Evolutionary conservation across 2,797 vertebrate genomes (phyloP), one percentile per base, ranked within the genome.

Genomic region (Orestias chungarensis): DNA sequence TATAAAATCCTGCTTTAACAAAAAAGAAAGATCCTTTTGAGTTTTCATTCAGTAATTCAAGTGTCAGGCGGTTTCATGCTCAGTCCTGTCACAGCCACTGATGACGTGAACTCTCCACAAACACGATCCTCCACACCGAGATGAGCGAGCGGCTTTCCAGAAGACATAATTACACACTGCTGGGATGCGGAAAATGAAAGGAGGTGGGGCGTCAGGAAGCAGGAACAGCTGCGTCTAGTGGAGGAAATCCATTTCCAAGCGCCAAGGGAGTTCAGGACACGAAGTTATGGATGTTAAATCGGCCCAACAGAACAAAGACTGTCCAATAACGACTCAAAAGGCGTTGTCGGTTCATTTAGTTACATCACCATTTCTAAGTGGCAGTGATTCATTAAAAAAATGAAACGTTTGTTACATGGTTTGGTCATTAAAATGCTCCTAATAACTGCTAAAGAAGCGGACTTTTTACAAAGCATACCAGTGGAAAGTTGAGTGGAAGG

Each of bases 221-320:
- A 85, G 80, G 83, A 85, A 79, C 86, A 89, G 87, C 90, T 91
- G 86, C 90, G 81, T 84, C 81, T 80, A 74, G 79, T 81, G 86
- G 74, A 84, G 80, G 64, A 59, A 89, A 82, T 77, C 71, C 73
- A 77, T 81, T 84, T 73, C 68, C 75, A 31, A 10, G 50, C 88
- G 75, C 81, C 9, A 4, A 75, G 82, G 81, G 79, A 84, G 81
- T 79, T 74, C 83, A 81, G 81, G 82, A 77, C 75, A 43, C 3
- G 66, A 75, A 64, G 70, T 66, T 76, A 50, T 2, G 18, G 66
- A 59, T 49, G 74, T 79, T 70, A n/a, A 52, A 76, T 61, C 75
- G 55, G n/a, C n/a, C n/a, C n/a, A n/a, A n/a, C n/a, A n/a, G n/a
- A n/a, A n/a, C n/a, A n/a, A n/a, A n/a, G n/a, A n/a, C n/a, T 43